Conservation (phyloP, 2,797 vertebrate species). For the Lepidocolaptes lacrymiger region DNA sequence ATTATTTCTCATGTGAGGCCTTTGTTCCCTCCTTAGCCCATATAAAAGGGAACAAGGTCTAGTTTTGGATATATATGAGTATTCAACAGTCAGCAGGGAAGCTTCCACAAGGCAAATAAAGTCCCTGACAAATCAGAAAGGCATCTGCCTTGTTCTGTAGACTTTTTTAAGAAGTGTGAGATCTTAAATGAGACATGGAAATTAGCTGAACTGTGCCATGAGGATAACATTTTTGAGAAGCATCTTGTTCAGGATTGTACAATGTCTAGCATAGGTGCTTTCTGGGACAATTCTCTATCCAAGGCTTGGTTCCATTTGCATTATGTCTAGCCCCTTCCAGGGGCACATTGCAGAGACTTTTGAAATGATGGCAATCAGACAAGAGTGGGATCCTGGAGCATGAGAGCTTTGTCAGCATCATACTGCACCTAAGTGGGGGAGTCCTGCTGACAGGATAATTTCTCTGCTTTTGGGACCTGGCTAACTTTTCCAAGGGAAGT, state of each 20-base stretch:
- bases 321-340: not conserved
- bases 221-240: not conserved
- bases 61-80: not conserved
- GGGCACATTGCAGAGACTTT: not conserved
- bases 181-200: not conserved
- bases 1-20: not conserved
- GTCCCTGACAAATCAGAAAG: not conserved
- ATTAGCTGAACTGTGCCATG: not conserved
- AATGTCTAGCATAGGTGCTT: not conserved
- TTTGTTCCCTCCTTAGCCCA: not conserved
- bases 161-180: not conserved
- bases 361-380: not conserved
- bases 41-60: not conserved
- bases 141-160: not conserved
- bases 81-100: conserved; percentile 6
- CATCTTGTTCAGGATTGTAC: not conserved
- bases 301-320: not conserved
- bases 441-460: not conserved
- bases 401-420: not conserved
- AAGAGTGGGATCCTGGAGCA: not conserved
- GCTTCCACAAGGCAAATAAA: not conserved
- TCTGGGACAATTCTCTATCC: not conserved
- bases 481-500: not conserved
- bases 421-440: not conserved
- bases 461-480: conserved; percentile 14